Percentiles rank a stretch among this genome's conserved stretches.
phyloP scores from a whole-genome alignment of 2,113 vertebrate genomes.

The Syngnathus scovelli region DNA sequence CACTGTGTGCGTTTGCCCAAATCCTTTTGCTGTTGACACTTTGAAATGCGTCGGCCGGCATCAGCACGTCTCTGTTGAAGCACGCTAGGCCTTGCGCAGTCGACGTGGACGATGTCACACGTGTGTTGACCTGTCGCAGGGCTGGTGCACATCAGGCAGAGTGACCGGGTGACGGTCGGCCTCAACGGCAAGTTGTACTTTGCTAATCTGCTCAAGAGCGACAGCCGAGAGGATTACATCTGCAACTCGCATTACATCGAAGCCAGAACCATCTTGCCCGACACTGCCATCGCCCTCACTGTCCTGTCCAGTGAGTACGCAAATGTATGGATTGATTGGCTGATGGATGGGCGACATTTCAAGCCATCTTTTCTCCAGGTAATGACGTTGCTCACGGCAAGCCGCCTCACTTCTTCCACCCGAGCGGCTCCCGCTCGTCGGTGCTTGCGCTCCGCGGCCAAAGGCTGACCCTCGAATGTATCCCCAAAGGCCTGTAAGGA shows the following conservation, averaged over 20 bases:
- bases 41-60: neutral
- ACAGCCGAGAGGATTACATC: conserved; percentile 79
- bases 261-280: conserved; percentile 78
- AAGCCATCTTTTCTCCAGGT: conserved; percentile 34
- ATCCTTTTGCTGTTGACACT: neutral
- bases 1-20: neutral
- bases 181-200: conserved; percentile 84
- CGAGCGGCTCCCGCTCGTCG: conserved; percentile 40
- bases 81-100: no score
- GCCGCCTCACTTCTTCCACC: conserved; percentile 67
- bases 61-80: neutral
- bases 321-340: neutral
- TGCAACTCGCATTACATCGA: conserved; percentile 78
- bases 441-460: conserved; percentile 66
- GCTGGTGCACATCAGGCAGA: conserved; percentile 75
- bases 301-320: conserved; percentile 72
- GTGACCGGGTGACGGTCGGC: conserved; percentile 74
- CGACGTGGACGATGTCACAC: neutral
- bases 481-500: conserved; percentile 79
- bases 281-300: conserved; percentile 71
- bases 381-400: conserved; percentile 64
- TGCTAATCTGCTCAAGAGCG: conserved; percentile 68
- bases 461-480: conserved; percentile 72
- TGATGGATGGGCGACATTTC: no score
- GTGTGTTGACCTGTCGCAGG: conserved; percentile 30